Evolutionary conservation across 2,113 vertebrate genomes (phyloP).

Genomic region (Scalopus aquaticus): DNA sequence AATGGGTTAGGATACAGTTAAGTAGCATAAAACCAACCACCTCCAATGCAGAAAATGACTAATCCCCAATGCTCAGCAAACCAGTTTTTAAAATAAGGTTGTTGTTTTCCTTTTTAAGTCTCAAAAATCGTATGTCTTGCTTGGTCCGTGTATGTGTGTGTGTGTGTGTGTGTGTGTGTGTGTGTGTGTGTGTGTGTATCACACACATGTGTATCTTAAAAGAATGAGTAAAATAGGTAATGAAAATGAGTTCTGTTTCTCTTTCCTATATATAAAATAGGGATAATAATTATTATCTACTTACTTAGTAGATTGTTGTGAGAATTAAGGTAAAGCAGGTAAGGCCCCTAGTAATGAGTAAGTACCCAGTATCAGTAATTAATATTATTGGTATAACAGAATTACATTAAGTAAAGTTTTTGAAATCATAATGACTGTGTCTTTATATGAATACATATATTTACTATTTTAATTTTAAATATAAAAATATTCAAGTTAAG

Average conservation of each 20-base stretch:
- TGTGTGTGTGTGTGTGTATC: not conserved
- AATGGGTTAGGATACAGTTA: not conserved
- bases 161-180: too few relatives aligned
- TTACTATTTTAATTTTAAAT: not conserved
- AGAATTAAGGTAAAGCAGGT: not conserved
- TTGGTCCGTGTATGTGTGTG: too few relatives aligned
- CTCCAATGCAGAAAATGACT: not conserved
- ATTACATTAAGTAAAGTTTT: not conserved
- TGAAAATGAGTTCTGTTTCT: not conserved
- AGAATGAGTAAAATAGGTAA: not conserved
- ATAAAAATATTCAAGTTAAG: not conserved
- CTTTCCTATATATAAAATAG: not conserved
- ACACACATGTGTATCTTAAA: not conserved
- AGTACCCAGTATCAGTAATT: not conserved
- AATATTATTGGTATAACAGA: not conserved
- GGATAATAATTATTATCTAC: not conserved
- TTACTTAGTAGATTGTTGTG: not conserved
- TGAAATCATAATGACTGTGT: not conserved
- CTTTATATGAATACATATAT: not conserved
- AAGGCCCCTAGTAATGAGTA: not conserved
- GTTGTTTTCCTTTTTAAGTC: constrained; percentile 4
- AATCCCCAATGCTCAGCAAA: not conserved
- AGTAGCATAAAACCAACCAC: not conserved
- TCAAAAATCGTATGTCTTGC: not conserved
- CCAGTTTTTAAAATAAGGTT: not conserved